Evolutionary conservation across 2,888 invertebrate species (phyloP), one percentile per base, ranked within the genome.

Genomic region (Trissolcus japonicus): DNA sequence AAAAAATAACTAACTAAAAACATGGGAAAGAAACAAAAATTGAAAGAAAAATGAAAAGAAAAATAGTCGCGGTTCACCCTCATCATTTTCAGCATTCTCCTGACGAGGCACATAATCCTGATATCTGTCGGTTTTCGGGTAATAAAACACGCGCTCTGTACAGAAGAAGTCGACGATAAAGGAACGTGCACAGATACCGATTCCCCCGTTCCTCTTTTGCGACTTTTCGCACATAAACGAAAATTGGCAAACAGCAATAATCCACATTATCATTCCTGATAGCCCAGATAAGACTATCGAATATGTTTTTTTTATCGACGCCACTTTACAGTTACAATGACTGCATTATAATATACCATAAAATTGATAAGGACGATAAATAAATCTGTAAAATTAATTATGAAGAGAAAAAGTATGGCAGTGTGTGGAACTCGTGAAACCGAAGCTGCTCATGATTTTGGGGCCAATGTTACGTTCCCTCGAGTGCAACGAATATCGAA

Each of bases 51-150:
- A 35, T 35, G 41, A 69, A 19, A n/a, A 51, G 69, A 77, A 73
- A 81, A 63, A 71, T 57, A 11, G 54, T 51, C 66, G n/a, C 71
- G 59, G 61, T 68, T 69, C 76, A 66, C 73, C 76, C 71, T 57
- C 57, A 54, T 61, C 56, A 54, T 55, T 67, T n/a, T 66, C 43
- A 61, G 41, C 60, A 51, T 74, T 71, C 65, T 51, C 54, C 55
- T 73, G 73, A 67, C 79, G 81, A 80, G 82, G 82, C 82, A 82
- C 86, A 86, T 89, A 89, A 89, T 89, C 88, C 89, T 81, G 88
- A 91, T 91, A 91, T 91, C 91, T 91, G 90, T 90, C 90, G 90
- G 90, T 91, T 91, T 91, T 91, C 91, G 91, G 90, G 90, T 90
- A 91, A 91, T 91, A 91, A 91, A 91, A 91, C 91, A 91, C 90